Percentiles rank a stretch among this genome's conserved stretches.
Conservation (phyloP, 2,888 invertebrate genomes). For the Aspidapion aeneum region DNA sequence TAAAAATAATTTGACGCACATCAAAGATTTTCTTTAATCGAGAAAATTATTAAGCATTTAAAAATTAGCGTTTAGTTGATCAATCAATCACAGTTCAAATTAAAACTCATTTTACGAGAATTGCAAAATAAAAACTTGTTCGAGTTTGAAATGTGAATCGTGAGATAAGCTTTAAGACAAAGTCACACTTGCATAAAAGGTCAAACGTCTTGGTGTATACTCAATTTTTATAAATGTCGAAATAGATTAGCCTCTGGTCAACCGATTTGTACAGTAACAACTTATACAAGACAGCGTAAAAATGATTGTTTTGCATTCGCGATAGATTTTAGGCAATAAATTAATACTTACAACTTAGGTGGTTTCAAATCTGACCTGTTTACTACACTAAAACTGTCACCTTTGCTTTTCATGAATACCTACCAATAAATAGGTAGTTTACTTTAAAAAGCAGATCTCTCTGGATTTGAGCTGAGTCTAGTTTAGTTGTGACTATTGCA, state of each 20-base stretch:
- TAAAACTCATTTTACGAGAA: background rate
- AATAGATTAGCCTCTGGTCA: background rate
- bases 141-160: background rate
- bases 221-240: background rate
- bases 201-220: background rate
- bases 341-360: background rate
- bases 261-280: background rate
- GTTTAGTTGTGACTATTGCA: too few relatives aligned
- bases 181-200: background rate
- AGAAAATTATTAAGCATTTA: too few relatives aligned
- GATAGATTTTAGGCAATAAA: background rate
- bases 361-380: too few relatives aligned
- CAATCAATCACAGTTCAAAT: too few relatives aligned
- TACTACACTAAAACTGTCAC: background rate
- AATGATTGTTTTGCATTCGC: background rate
- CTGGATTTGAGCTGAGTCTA: too few relatives aligned
- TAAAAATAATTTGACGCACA: too few relatives aligned
- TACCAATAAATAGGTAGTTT: too few relatives aligned
- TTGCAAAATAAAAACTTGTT: background rate
- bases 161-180: background rate
- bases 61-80: too few relatives aligned
- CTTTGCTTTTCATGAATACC: too few relatives aligned
- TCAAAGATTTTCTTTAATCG: too few relatives aligned
- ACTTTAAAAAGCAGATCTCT: too few relatives aligned
- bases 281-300: background rate